phyloP scores from a whole-genome alignment of 2,888 invertebrate genomes.

The Scaptomyza parva region DNA sequence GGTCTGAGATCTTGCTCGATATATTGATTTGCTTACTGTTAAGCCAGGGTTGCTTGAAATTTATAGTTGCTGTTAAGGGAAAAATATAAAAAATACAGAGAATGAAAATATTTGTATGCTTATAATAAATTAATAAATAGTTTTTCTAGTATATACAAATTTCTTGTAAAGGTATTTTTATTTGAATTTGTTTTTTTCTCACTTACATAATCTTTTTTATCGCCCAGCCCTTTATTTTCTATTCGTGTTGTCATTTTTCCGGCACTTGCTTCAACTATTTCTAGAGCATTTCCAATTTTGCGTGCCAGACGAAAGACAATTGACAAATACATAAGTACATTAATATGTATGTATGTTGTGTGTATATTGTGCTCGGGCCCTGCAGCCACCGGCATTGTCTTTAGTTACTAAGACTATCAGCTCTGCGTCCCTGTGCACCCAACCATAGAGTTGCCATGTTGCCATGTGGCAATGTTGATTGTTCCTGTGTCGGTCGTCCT shows the following conservation, averaged over 20 bases:
- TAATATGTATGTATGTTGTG: slow-evolving; percentile 19
- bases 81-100: too few relatives aligned
- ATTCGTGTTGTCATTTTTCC: slow-evolving; percentile 16
- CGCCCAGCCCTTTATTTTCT: not conserved
- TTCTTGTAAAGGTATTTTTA: not conserved
- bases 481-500: slow-evolving; percentile 53
- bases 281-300: slow-evolving; percentile 8
- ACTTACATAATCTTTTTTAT: not conserved
- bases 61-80: too few relatives aligned
- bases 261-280: slow-evolving; percentile 16
- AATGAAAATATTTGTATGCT: too few relatives aligned
- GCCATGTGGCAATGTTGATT: slow-evolving; percentile 72
- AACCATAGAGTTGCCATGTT: slow-evolving; percentile 11
- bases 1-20: slow-evolving; percentile 5
- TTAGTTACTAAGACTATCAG: slow-evolving; percentile 19
- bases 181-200: not conserved
- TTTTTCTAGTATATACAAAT: not conserved
- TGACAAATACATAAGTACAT: slow-evolving; percentile 68
- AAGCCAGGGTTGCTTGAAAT: not conserved
- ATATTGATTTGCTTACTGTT: slow-evolving; percentile 10
- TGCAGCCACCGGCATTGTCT: slow-evolving; percentile 35
- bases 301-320: slow-evolving; percentile 43
- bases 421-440: not conserved
- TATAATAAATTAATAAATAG: too few relatives aligned
- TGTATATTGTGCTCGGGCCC: slow-evolving; percentile 31